Evolutionary conservation across 2,797 vertebrate species (phyloP), one percentile per base, ranked within the genome.

Genomic region (Mus minutoides): DNA sequence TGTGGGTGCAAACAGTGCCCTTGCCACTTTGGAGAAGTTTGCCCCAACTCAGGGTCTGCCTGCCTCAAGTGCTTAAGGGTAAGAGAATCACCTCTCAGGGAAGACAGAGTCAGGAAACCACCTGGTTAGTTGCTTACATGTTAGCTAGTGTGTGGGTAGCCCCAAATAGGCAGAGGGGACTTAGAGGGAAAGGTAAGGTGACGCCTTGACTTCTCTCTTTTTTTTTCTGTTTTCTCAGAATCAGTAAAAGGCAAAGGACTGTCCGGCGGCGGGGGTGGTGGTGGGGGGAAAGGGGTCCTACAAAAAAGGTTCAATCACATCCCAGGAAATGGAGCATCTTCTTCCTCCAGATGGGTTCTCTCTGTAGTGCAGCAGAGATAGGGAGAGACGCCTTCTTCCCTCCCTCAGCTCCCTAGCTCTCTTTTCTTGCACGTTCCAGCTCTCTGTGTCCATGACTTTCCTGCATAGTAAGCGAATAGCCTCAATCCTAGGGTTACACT

Each of bases 361-460:
- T 62, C 24, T 60, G 67, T 22, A 4, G 5, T 21, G 14, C 6
- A n/a, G 11, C 11, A 37, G 69, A 67, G 22, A 37, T 43, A 16
- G 6, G 54, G 6, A 22, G 7, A 4, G 7, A 6, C 37, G 56
- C 2, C 16, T 21, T 11, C 16, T 22, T 8, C 3, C 3, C 0
- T 5, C 2, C 1, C 60, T 9, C 16, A 46, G 13, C 37, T 52
- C 4, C 43, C 79, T 2, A 10, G 2, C 52, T 90, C 56, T 49
- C 83, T 37, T 40, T 12, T 19, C 46, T 87, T 26, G 3, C n/a
- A 26, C 2, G 1, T 37, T 34, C 40, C 62, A 69, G 34, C 4
- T 54, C 4, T 54, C 0, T 31, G 6, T 40, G 64, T n/a, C 13
- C 52, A 46, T 37, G 10, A 7, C 1, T 37, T 49, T n/a, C n/a